Evolutionary conservation across 2,113 vertebrate species (phyloP).

Genomic region (Lophura nycthemera): DNA sequence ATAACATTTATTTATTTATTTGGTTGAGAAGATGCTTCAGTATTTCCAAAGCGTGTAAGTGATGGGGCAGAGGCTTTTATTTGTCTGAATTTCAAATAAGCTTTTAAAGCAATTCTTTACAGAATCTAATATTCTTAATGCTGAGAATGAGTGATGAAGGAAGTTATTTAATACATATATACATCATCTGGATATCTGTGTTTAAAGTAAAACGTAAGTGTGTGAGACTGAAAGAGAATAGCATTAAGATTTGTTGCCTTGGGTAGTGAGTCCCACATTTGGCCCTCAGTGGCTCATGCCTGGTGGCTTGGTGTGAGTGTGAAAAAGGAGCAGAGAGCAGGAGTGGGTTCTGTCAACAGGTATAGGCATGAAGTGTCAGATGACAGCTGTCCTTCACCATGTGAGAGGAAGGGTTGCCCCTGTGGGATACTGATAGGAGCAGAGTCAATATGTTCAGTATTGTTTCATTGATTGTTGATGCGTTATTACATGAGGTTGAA

Average conservation of each 20-base stretch:
- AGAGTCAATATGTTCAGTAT: conserved; percentile 3
- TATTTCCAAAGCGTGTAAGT: conserved; percentile 16
- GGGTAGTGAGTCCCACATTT: background rate
- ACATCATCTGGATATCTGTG: conserved; percentile 12
- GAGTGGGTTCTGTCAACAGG: background rate
- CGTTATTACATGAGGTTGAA: background rate
- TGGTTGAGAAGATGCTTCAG: conserved; percentile 38
- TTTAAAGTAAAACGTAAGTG: conserved; percentile 8
- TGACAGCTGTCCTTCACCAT: background rate
- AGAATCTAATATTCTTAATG: conserved; percentile 52
- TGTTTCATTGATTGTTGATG: background rate
- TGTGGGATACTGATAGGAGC: background rate
- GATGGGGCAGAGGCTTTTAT: conserved; percentile 14
- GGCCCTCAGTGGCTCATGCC: background rate
- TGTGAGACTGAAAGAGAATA: background rate
- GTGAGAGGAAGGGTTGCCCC: background rate
- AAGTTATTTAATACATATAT: conserved; percentile 38
- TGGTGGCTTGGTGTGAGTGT: background rate
- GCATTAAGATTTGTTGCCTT: background rate
- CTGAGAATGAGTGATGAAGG: conserved; percentile 36
- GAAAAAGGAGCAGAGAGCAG: background rate
- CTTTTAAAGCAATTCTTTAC: conserved; percentile 63
- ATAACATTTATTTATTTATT: conserved; percentile 30
- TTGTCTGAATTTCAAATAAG: conserved; percentile 60
- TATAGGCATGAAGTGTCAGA: background rate